A percentile compares a stretch with the other conserved stretches of the same genome.
These are phyloP conservation scores for Phalloptychus januarius DNA, from an alignment of 2,797 vertebrate genomes.

Conservation along the genomic window DNA sequence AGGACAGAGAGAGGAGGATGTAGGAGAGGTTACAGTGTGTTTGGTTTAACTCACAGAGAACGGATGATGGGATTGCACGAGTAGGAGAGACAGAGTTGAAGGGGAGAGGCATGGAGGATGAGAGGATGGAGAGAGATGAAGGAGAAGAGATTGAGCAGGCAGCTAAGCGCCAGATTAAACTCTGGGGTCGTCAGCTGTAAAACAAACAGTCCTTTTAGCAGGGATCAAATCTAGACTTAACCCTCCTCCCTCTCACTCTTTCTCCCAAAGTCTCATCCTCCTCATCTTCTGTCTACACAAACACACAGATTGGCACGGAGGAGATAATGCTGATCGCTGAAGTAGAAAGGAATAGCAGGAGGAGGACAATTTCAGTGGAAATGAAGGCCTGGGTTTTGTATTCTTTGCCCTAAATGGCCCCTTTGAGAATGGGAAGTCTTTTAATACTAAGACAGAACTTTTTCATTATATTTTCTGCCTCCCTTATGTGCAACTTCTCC, in stretches of 20 bases:
- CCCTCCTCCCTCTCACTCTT: conserved; percentile 15
- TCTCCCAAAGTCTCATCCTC: conserved; percentile 19
- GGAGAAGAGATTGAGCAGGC: conserved; percentile 60
- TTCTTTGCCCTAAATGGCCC: conserved; percentile 46
- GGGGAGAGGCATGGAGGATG: conserved; percentile 35
- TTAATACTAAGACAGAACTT: conserved; percentile 44
- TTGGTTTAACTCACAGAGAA: conserved; percentile 36
- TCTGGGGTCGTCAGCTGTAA: conserved; percentile 75
- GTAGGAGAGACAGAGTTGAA: conserved; percentile 43
- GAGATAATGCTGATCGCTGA: conserved; percentile 55
- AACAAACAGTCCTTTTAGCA: conserved; percentile 82
- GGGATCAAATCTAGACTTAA: conserved; percentile 72
- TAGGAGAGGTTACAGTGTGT: conserved; percentile 3
- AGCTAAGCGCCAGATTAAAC: conserved; percentile 78
- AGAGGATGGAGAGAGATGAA: conserved; percentile 59
- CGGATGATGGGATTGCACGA: conserved; percentile 65
- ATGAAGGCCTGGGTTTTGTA: conserved; percentile 46
- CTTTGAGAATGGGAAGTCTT: conserved; percentile 50
- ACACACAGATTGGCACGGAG: conserved; percentile 43
- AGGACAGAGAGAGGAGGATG: conserved; percentile 19
- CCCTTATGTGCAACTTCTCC: conserved; percentile 7
- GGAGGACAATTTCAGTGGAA: conserved; percentile 46
- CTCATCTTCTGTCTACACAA: conserved; percentile 39
- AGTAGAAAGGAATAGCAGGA: conserved; percentile 29
- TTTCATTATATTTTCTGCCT: conserved; percentile 44